Percentiles rank a stretch among this genome's conserved stretches.
phyloP scores from a whole-genome alignment of 2,113 vertebrate genomes.

The Prochilodus magdalenae region DNA sequence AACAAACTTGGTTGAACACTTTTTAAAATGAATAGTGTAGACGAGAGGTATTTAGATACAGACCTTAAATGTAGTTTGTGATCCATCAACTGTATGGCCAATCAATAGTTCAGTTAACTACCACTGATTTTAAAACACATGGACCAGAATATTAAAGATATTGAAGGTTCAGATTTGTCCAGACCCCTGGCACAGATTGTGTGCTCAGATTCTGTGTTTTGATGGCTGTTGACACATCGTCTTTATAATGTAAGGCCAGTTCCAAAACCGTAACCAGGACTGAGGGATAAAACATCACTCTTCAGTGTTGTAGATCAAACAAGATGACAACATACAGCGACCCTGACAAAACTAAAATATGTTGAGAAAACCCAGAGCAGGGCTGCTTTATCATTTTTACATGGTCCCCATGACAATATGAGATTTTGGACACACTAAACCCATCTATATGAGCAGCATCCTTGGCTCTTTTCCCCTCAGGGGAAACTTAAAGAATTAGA shows the following conservation, averaged over 20 bases:
- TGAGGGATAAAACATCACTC: neutral
- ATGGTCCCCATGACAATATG: slow-evolving; percentile 75
- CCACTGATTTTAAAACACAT: too few species aligned
- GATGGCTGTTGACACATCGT: neutral
- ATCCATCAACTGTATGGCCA: too few species aligned
- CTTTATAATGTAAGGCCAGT: neutral
- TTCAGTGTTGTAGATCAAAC: neutral
- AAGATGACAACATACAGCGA: slow-evolving; percentile 51
- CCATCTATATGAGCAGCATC: slow-evolving; percentile 69
- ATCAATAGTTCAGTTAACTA: too few species aligned
- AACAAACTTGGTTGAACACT: too few species aligned
- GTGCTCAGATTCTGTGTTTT: neutral
- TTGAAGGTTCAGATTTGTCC: too few species aligned
- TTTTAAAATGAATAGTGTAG: neutral
- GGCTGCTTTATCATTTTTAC: slow-evolving; percentile 72
- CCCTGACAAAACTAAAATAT: slow-evolving; percentile 71
- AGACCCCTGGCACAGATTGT: neutral
- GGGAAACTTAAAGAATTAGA: slow-evolving; percentile 73
- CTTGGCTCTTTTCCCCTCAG: slow-evolving; percentile 63
- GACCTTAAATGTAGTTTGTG: too few species aligned
- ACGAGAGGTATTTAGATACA: too few species aligned
- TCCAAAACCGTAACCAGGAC: neutral
- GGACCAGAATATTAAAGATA: too few species aligned
- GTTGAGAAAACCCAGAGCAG: slow-evolving; percentile 60
- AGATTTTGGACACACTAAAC: slow-evolving; percentile 70